Base-by-base conservation (phyloP, 37 sponge, comb jelly and placozoan species). In the Hexactinellida sp. region DNA sequence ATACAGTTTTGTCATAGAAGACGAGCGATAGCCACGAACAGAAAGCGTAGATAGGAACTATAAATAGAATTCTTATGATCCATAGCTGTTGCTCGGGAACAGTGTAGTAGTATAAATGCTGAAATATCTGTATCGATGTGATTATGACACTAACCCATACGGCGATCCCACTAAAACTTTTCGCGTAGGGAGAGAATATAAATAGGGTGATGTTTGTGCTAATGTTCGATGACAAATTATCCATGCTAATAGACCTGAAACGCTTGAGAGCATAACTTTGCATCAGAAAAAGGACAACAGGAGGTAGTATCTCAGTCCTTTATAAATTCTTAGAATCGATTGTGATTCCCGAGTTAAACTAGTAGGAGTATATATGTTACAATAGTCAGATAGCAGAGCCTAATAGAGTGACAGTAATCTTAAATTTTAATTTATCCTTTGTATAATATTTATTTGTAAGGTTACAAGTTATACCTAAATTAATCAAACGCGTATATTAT, bases 1-100 rank as follows among this genome's bases (percentile, higher is more conserved):
- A 98, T 39, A 98, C 95, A 38, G 91, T 87, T 28, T 84, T 86
- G 36, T 82, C 23, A 1, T 89, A 87, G 35, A 92, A 88, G 38
- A 95, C 24, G 0, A 98, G 92, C 36, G 96, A 91, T 21, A 96
- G 55, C 99, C 99, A 98, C 7, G 99, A 98, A 52, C 93, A 93
- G 36, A 98, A 86, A 21, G 91, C 95, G 82, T 98, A 98, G 83
- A 98, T 93, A 0, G 99, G 99, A 0, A 98, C 91, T 37, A 98
- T 98, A 83, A 96, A 98, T 19, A 98, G 89, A 37, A 98, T 98
- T 13, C 99, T 87, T 23, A 95, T 88, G 38, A 98, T 96, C 96
- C 96, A 98, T 37, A 93, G 82, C 83, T 98, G 99, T 55, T 98
- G 92, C 54, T 93, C 94, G 0, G 94, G 94, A 1, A 93, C 89